Evolutionary conservation across 64 coral and sea anemone species (phyloP), one percentile per base, ranked within the genome.

Genomic region (Astreopora myriophthalma): DNA sequence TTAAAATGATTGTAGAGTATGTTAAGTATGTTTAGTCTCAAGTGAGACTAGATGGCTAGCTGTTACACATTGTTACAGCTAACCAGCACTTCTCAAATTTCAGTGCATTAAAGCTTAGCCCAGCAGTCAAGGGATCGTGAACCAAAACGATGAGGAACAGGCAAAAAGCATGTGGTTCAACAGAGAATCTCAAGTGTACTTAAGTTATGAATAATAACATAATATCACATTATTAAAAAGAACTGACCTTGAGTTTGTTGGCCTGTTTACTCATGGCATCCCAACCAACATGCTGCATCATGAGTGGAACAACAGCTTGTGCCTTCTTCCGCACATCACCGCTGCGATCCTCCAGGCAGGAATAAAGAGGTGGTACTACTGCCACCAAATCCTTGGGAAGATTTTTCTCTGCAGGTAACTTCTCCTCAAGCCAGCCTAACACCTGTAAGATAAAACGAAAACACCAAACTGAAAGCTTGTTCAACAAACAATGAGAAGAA

Each of bases 321-420:
- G 97, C 91, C 46, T 99, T 99, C 48, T 99, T 99, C 4, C 97
- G 80, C 11, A 99, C 97, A 69, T 99, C 97, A 1, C 90, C 97
- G 24, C 91, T 99, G 34, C 97, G 97, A 74, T 95, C 92, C 57
- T 98, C 92, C 23, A 89, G 51, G 26, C 69, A 71, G 8, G 91
- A 85, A 51, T 96, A 99, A 69, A 99, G 40, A 58, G 94, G 94
- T 5, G 91, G 86, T 13, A 99, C 79, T 51, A 87, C 85, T 16
- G 92, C 76, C 12, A 93, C 74, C 32, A 99, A 60, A 10, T 83
- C 86, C 8, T 69, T 35, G 0, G 97, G 94, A 13, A 96, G 90
- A 87, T 93, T 95, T 36, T 90, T 86, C 37, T 88, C 73, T 19
- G 66, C 32, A 1, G 97, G 94, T 22, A 99, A 91, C 55, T 99